A percentile compares a stretch with the other conserved stretches of the same genome.
Conservation (phyloP, 2,113 vertebrate genomes). For the Silurus glanis region DNA sequence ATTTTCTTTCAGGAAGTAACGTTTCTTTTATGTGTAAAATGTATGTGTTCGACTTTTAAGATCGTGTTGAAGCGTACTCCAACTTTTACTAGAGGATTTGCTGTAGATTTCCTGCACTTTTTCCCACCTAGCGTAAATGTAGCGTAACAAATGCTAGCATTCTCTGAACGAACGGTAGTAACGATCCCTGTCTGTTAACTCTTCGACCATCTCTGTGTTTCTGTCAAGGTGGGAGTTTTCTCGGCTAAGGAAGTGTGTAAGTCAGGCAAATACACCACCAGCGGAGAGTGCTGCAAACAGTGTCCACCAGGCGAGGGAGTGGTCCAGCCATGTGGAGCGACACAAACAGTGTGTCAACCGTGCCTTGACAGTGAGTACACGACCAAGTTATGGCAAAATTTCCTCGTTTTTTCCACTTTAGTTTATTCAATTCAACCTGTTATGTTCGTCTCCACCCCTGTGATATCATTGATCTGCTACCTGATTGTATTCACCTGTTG, state of each 20-base stretch:
- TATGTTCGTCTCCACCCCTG: background rate
- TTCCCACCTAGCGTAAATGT: background rate
- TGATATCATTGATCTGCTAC: background rate
- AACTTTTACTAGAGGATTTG: background rate
- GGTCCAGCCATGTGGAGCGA: conserved; percentile 74
- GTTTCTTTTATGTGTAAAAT: background rate
- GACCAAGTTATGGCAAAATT: conserved; percentile 20
- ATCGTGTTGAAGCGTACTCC: background rate
- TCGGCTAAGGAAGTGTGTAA: conserved; percentile 66
- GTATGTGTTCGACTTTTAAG: background rate
- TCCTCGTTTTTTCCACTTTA: background rate
- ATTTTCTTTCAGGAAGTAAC: background rate
- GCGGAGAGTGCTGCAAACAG: conserved; percentile 83
- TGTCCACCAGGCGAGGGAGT: conserved; percentile 89
- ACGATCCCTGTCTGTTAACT: background rate
- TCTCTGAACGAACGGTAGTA: background rate
- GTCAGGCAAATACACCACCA: conserved; percentile 71
- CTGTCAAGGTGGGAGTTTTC: conserved; percentile 59
- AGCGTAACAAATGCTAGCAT: background rate
- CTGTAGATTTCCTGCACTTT: background rate
- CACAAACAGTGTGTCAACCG: conserved; percentile 83
- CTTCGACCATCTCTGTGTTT: conserved; percentile 28
- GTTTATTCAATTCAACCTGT: background rate
- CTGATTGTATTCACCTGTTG: background rate
- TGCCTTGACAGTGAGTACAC: conserved; percentile 92